These are phyloP conservation scores for Melanocharis versteri DNA, from an alignment of 2,113 vertebrate genomes.

Conservation along the genomic window DNA sequence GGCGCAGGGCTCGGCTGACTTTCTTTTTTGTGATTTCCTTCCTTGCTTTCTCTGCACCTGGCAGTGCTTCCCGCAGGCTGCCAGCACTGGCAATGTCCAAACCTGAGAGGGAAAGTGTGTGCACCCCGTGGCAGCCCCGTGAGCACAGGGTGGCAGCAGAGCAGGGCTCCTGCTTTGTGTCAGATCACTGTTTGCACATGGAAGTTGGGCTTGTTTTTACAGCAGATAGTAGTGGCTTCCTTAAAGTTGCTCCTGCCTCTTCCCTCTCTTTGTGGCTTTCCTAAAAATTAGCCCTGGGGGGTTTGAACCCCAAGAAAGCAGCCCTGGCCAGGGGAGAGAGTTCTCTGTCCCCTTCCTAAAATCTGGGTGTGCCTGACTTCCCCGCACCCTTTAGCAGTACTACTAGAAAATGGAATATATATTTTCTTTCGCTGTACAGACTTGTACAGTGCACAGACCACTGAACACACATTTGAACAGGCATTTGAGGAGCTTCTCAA, in stretches of 20 bases:
- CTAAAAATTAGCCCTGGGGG: background rate
- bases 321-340: background rate
- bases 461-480: background rate
- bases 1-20: background rate
- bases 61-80: background rate
- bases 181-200: background rate
- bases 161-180: background rate
- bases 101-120: background rate
- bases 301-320: background rate
- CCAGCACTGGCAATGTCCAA: background rate
- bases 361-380: background rate
- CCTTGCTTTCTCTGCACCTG: background rate
- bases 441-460: background rate
- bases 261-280: background rate
- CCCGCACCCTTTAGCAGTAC: background rate
- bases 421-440: background rate
- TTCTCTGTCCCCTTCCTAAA: background rate
- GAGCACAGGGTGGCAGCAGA: rapidly evolving
- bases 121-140: background rate
- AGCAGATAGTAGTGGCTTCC: background rate
- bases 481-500: background rate
- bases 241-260: background rate
- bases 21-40: background rate
- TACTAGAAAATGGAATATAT: background rate
- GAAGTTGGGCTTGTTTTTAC: background rate